Evolutionary conservation across 2,113 vertebrate species (phyloP).

Genomic region (Saccopteryx leptura): DNA sequence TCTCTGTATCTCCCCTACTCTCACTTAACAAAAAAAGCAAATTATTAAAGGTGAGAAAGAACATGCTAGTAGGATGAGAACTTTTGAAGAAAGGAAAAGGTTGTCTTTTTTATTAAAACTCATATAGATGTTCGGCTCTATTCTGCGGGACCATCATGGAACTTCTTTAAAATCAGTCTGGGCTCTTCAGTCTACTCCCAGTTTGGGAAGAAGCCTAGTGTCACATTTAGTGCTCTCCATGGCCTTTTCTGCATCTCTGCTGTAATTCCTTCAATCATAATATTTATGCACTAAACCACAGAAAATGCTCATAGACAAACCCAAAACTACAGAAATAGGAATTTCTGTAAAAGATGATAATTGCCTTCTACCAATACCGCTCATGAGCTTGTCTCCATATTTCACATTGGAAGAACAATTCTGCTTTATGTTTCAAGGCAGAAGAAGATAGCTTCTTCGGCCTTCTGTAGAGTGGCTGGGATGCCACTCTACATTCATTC

Average conservation of each 20-base stretch:
- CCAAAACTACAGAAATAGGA: not conserved
- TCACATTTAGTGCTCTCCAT: not conserved
- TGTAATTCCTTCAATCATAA: not conserved
- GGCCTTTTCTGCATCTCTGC: not conserved
- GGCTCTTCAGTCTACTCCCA: not conserved
- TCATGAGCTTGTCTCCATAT: not conserved
- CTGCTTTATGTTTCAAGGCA: not conserved
- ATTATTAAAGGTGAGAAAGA: no score
- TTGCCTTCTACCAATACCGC: not conserved
- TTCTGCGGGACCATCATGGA: not conserved
- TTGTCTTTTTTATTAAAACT: not conserved
- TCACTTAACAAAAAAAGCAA: no score
- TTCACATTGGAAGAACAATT: not conserved
- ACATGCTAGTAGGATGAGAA: no score
- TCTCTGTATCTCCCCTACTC: no score
- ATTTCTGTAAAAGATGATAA: not conserved
- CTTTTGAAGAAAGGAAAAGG: not conserved
- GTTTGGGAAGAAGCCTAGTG: not conserved
- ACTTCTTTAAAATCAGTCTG: constrained; percentile 30
- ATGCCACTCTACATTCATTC: not conserved
- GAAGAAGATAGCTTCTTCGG: not conserved
- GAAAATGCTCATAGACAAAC: not conserved
- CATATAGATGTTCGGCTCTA: not conserved
- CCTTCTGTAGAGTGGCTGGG: not conserved
- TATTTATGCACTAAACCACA: not conserved